phyloP scores from a whole-genome alignment of 2,888 invertebrate genomes.

The Hipparchia semele region DNA sequence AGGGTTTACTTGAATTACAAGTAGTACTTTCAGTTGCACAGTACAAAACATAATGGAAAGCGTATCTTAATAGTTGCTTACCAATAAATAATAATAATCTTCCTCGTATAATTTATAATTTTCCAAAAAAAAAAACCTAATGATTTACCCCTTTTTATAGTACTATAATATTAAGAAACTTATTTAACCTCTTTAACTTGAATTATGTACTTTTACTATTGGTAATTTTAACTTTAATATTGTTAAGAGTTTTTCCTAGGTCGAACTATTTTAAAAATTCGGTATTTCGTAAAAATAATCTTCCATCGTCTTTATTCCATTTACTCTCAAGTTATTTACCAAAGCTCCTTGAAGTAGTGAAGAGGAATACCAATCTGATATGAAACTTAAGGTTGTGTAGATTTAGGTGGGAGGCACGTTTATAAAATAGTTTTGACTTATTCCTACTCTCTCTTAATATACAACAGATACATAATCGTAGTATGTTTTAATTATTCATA shows the following conservation, averaged over 20 bases:
- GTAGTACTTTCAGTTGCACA: conserved; percentile 43
- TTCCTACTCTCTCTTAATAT: conserved; percentile 48
- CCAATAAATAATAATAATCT: conserved; percentile 24
- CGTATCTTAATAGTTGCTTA: conserved; percentile 36
- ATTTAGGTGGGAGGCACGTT: conserved; percentile 49
- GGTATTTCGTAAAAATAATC: conserved; percentile 18
- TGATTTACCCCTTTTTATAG: conserved; percentile 37
- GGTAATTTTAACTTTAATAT: conserved; percentile 38
- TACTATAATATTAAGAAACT: conserved; percentile 30
- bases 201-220: conserved; percentile 37
- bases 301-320: conserved; percentile 22
- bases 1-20: conserved; percentile 36
- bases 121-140: conserved; percentile 26
- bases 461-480: conserved; percentile 57
- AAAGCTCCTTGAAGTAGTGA: conserved; percentile 29
- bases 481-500: conserved; percentile 75
- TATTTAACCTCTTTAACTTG: conserved; percentile 36
- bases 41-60: conserved; percentile 39
- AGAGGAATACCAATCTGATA: conserved; percentile 21
- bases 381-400: conserved; percentile 61
- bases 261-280: conserved; percentile 35
- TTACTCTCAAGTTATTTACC: conserved; percentile 25
- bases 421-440: conserved; percentile 51
- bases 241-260: conserved; percentile 39
- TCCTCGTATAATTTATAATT: conserved; percentile 34